Base-by-base conservation (phyloP, 2,797 vertebrate species). In the Neosilurus mollespiculum region DNA sequence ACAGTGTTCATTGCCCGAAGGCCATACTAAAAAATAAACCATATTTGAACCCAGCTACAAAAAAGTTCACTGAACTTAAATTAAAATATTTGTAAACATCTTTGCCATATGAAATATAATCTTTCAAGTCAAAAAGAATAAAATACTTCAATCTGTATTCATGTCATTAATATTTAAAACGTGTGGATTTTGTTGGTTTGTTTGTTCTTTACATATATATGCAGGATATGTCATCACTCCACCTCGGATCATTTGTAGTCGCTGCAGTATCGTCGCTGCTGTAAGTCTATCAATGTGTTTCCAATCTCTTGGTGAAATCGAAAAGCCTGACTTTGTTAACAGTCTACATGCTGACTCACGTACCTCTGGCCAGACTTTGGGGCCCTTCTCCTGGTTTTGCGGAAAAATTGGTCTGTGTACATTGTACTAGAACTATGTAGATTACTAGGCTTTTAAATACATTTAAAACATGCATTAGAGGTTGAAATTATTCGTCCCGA, bases 11-110 rank as follows among this genome's bases (percentile, higher is more conserved):
- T 94, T 94, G 97, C 96, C 83, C 96, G 87, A 93, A 95, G 96
- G 96, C 96, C 94, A 93, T 97, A 96, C 96, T 96, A 97, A 96
- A 96, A 94, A 97, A 97, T 96, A 96, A 98, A 97, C 95, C 94
- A 95, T 94, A 92, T 92, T 96, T 97, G 95, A 97, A 97, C 96
- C 96, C 96, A 97, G 97, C 96, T 97, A 98, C 96, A 98, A 99
- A 78, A 98, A 97, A 96, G 97, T 98, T 98, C 96, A 98, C 96
- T 97, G 96, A 99, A 98, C 97, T 98, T 97, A 99, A 98, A 97
- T 98, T 96, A 98, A 98, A 97, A 98, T 97, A 97, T 96, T 94
- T 97, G 97, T 98, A 99, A 99, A 99, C 97, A 99, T 98, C 96
- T 97, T 97, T 97, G 97, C 95, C 95, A 98, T 98, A 98, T 96